These are phyloP conservation scores for Mohoua ochrocephala DNA, from an alignment of 2,113 vertebrate species.

Conservation along the genomic window DNA sequence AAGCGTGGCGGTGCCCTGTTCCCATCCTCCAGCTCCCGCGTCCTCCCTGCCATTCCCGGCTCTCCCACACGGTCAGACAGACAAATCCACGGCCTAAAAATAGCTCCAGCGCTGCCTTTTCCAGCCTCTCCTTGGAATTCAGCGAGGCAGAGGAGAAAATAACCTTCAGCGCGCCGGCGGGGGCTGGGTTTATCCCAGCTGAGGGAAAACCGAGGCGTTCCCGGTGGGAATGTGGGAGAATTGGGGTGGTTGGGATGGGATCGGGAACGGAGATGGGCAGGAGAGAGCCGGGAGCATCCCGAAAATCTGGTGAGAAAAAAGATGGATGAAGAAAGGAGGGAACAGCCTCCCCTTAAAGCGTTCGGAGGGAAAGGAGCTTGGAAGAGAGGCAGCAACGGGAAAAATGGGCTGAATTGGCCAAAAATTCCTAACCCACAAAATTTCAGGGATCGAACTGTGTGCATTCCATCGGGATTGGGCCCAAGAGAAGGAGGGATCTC, in stretches of 20 bases:
- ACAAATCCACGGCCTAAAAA: constrained; percentile 21
- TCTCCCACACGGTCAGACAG: neutral
- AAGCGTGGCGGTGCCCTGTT: neutral
- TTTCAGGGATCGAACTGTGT: neutral
- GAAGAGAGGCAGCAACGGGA: neutral
- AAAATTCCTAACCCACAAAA: neutral
- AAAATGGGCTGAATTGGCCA: neutral
- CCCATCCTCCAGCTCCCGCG: neutral
- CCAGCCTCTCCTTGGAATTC: neutral
- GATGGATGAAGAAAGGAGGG: neutral
- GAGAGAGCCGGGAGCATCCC: neutral
- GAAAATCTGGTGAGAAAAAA: rapidly evolving
- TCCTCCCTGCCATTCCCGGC: neutral
- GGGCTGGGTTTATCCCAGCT: neutral
- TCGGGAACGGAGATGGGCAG: neutral
- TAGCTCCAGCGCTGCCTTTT: neutral
- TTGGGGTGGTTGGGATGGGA: neutral
- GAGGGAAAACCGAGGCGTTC: neutral
- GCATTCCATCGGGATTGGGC: neutral
- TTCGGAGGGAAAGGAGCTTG: neutral
- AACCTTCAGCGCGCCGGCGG: neutral
- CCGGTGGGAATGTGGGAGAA: neutral
- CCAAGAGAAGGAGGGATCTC: neutral
- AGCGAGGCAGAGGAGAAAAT: constrained; percentile 46
- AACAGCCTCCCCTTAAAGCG: rapidly evolving